Conservation (phyloP, 1,140 invertebrate species). For the Drosophila bipectinata region DNA sequence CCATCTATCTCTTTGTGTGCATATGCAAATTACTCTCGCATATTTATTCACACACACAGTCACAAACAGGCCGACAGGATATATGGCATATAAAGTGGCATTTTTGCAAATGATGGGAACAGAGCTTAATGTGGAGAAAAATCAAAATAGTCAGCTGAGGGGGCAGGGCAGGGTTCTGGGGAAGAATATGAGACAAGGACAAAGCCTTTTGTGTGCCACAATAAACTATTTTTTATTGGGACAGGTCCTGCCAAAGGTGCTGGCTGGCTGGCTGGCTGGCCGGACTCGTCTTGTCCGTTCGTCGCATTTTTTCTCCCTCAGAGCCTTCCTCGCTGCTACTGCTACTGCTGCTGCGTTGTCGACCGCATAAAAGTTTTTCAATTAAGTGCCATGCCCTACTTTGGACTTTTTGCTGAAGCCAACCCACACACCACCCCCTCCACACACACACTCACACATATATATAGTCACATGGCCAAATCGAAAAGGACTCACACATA, state of each 20-base stretch:
- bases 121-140: slow-evolving; percentile 30
- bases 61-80: not conserved
- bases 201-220: slow-evolving; percentile 52
- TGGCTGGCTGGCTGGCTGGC: slow-evolving; percentile 12
- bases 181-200: slow-evolving; percentile 39
- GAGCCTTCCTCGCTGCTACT: not conserved
- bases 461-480: not conserved
- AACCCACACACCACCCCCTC: slow-evolving; percentile 4
- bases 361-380: slow-evolving; percentile 76
- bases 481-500: slow-evolving; percentile 7
- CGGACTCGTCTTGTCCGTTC: slow-evolving; percentile 13
- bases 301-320: slow-evolving; percentile 6
- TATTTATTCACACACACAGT: slow-evolving; percentile 34
- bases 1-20: slow-evolving; percentile 28
- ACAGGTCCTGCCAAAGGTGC: slow-evolving; percentile 28
- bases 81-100: slow-evolving; percentile 52
- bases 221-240: slow-evolving; percentile 68
- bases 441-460: not conserved
- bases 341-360: slow-evolving; percentile 59
- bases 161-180: not conserved
- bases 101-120: slow-evolving; percentile 52
- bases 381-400: slow-evolving; percentile 75
- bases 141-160: slow-evolving; percentile 26
- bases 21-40: slow-evolving; percentile 43
- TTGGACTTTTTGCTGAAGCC: slow-evolving; percentile 59